Evolutionary conservation across 2,113 vertebrate species (phyloP).

Genomic region (Rhagologus leucostigma): DNA sequence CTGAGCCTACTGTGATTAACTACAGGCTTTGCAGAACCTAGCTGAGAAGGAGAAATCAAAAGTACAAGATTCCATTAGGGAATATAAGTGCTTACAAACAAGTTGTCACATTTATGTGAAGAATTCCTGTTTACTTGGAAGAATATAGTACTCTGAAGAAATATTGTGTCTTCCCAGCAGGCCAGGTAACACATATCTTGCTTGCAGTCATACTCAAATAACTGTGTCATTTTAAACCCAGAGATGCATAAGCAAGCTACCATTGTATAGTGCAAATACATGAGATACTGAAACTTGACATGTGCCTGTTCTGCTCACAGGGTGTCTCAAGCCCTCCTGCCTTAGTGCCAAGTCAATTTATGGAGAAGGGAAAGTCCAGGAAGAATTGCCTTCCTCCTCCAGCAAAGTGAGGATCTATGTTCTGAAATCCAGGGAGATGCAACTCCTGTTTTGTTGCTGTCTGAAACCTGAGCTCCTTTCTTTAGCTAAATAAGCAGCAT

Average conservation of each 20-base stretch:
- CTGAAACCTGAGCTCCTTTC: constrained; percentile 38
- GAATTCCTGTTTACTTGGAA: not conserved
- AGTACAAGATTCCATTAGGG: not conserved
- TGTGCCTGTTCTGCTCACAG: not conserved
- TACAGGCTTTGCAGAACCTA: not conserved
- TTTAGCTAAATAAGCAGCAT: constrained; percentile 35
- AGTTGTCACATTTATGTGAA: not conserved
- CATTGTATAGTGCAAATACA: not conserved
- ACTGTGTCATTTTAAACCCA: not conserved
- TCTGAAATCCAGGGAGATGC: not conserved
- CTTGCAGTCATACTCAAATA: not conserved
- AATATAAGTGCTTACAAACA: not conserved
- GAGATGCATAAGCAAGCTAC: not conserved
- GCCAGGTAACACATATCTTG: not conserved
- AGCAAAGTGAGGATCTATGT: not conserved
- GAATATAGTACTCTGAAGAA: not conserved
- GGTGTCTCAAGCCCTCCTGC: not conserved
- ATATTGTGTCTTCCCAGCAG: no score
- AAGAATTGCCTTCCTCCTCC: not conserved
- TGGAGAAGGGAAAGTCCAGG: not conserved
- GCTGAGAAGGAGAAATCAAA: not conserved
- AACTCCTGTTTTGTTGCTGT: not conserved
- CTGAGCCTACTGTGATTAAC: not conserved
- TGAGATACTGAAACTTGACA: not conserved
- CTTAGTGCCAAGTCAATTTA: not conserved